phyloP scores from a whole-genome alignment of 2,888 invertebrate genomes.

The Cremastobaeus sp. region DNA sequence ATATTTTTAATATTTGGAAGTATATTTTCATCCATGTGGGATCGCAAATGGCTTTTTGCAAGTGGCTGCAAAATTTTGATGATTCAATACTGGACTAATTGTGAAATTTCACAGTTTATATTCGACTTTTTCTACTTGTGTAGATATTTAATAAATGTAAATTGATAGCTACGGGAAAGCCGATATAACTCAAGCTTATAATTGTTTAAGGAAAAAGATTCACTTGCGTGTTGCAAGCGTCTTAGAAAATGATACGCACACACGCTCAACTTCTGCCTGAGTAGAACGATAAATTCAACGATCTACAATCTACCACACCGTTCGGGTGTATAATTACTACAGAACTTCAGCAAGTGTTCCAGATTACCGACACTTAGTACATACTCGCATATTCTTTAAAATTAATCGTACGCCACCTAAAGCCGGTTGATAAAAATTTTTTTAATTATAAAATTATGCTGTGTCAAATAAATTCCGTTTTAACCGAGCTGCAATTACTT shows the following conservation, averaged over 20 bases:
- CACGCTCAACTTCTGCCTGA: conserved; percentile 28
- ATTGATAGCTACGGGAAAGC: conserved; percentile 27
- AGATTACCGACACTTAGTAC: conserved; percentile 34
- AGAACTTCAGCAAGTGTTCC: conserved; percentile 26
- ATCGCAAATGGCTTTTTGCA: too few relatives aligned
- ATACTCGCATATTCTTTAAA: conserved; percentile 36
- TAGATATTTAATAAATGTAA: too few relatives aligned
- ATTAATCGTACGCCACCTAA: conserved; percentile 9
- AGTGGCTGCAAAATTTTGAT: too few relatives aligned
- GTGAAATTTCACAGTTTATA: too few relatives aligned
- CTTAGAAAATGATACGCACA: conserved; percentile 19
- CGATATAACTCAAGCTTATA: conserved; percentile 26
- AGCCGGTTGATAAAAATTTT: conserved; percentile 15
- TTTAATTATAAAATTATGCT: too few relatives aligned
- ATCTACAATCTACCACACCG: conserved; percentile 38
- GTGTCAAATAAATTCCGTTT: too few relatives aligned
- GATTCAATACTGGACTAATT: too few relatives aligned
- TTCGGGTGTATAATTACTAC: conserved; percentile 35
- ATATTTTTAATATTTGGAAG: too few relatives aligned
- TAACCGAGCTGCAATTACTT: too few relatives aligned
- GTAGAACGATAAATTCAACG: conserved; percentile 38
- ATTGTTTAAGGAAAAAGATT: conserved; percentile 48
- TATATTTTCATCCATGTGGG: too few relatives aligned
- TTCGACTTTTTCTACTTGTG: too few relatives aligned
- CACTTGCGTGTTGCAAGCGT: conserved; percentile 33